Conservation (phyloP, 1,140 invertebrate genomes). For the Varroa destructor region DNA sequence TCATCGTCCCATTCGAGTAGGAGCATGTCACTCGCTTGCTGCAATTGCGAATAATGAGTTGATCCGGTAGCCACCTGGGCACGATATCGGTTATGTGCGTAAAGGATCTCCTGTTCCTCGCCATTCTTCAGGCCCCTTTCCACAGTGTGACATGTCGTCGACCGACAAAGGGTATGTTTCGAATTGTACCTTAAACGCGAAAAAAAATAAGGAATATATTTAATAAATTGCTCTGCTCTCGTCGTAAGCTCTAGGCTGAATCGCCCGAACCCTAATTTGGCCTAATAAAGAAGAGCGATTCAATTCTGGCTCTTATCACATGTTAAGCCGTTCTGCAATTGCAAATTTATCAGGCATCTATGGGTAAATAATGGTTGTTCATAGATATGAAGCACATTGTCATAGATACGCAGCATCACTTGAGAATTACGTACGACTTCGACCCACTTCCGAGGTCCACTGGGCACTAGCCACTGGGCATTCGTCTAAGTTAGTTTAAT, state of each 20-base stretch:
- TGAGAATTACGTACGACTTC: too few relatives aligned
- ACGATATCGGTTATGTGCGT: constrained; percentile 33
- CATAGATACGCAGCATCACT: too few relatives aligned
- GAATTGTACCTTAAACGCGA: neutral
- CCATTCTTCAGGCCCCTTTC: constrained; percentile 17
- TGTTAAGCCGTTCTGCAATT: too few relatives aligned
- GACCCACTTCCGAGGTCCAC: too few relatives aligned
- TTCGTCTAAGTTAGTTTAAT: too few relatives aligned
- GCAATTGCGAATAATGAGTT: constrained; percentile 30
- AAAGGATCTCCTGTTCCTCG: constrained; percentile 3
- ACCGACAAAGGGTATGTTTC: neutral
- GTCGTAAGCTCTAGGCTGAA: neutral
- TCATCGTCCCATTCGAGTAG: constrained; percentile 35
- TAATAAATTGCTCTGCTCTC: neutral
- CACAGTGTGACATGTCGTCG: neutral
- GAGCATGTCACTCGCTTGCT: constrained; percentile 33
- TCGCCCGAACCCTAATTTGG: too few relatives aligned
- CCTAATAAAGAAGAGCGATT: too few relatives aligned
- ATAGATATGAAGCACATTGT: too few relatives aligned
- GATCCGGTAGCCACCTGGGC: constrained; percentile 33
- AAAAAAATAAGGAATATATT: neutral
- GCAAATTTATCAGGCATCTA: too few relatives aligned
- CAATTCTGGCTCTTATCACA: too few relatives aligned
- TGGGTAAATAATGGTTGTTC: too few relatives aligned
- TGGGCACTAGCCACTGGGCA: too few relatives aligned